A percentile compares a stretch with the other conserved stretches of the same genome.
phyloP scores from a whole-genome alignment of 2,888 invertebrate genomes.

The Diplazon laetatorius region DNA sequence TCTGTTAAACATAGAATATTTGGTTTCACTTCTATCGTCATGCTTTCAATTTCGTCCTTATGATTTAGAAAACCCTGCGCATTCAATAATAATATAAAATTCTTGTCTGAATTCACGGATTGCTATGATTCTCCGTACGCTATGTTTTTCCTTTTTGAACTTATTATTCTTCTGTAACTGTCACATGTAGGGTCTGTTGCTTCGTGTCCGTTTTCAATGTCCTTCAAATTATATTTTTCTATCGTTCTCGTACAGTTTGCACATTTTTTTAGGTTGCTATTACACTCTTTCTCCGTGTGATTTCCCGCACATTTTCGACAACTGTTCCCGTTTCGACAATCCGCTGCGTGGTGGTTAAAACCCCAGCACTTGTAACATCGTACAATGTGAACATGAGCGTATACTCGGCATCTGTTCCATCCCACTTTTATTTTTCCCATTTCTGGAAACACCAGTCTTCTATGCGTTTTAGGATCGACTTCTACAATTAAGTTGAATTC shows the following conservation, averaged over 20 bases:
- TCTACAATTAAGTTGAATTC: constrained; percentile 31
- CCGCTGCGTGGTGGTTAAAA: constrained; percentile 22
- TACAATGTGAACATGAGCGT: constrained; percentile 24
- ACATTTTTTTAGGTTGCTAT: constrained; percentile 18
- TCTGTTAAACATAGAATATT: constrained; percentile 18
- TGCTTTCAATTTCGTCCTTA: constrained; percentile 6
- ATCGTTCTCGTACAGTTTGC: constrained; percentile 20
- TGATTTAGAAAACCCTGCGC: constrained; percentile 7
- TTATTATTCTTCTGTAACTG: neutral
- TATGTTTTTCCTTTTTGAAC: constrained; percentile 21
- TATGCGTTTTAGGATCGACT: constrained; percentile 17
- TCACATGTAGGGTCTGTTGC: constrained; percentile 25
- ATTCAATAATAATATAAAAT: constrained; percentile 5
- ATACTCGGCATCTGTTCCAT: constrained; percentile 40
- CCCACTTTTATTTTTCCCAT: constrained; percentile 29
- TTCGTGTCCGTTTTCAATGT: neutral
- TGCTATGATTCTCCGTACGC: constrained; percentile 28
- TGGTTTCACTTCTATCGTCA: constrained; percentile 15
- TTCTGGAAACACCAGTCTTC: constrained; percentile 34
- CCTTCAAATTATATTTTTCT: constrained; percentile 24
- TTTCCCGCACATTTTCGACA: constrained; percentile 37
- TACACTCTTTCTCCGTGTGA: constrained; percentile 31
- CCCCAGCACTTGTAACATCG: constrained; percentile 38
- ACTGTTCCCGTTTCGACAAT: constrained; percentile 23
- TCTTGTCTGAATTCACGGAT: neutral